Evolutionary conservation across 2,113 vertebrate genomes (phyloP).

Genomic region (Hippocampus zosterae): DNA sequence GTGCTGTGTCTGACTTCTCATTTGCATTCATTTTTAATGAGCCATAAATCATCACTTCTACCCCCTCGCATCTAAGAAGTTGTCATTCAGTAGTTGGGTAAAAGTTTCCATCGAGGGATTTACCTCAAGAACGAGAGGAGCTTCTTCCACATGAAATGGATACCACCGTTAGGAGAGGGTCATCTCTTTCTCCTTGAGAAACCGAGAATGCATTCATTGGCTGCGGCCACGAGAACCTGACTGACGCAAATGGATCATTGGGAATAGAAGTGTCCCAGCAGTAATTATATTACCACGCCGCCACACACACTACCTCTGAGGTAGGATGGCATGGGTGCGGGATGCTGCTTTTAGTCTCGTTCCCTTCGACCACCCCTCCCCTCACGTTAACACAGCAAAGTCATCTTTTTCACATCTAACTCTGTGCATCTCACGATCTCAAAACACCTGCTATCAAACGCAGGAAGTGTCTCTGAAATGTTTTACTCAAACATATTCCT

Average conservation of each 20-base stretch:
- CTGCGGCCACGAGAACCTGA: constrained; percentile 74
- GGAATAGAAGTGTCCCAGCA: constrained; percentile 81
- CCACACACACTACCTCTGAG: constrained; percentile 70
- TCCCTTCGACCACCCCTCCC: constrained; percentile 24
- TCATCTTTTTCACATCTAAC: constrained; percentile 26
- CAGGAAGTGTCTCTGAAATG: constrained; percentile 30
- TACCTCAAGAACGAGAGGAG: constrained; percentile 60
- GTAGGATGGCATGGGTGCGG: constrained; percentile 59
- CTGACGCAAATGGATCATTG: constrained; percentile 83
- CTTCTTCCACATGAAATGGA: constrained; percentile 70
- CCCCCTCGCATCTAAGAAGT: constrained; percentile 22
- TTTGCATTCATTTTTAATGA: constrained; percentile 49
- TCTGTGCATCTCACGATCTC: constrained; percentile 11
- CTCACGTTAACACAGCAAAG: constrained; percentile 57
- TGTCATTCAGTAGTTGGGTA: constrained; percentile 1
- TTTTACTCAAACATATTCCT: constrained; percentile 39
- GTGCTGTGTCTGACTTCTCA: constrained; percentile 23
- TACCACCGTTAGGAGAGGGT: constrained; percentile 74
- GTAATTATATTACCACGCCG: constrained; percentile 81
- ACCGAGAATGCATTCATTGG: constrained; percentile 78
- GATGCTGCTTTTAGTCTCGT: constrained; percentile 67
- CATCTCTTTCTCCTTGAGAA: constrained; percentile 82
- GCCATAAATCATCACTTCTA: constrained; percentile 46
- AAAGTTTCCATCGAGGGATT: constrained; percentile 63
- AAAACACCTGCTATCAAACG: constrained; percentile 36